Percentiles rank a stretch among this genome's conserved stretches.
Conservation (phyloP, 2,797 vertebrate genomes). For the Melanotaenia pygmaea region DNA sequence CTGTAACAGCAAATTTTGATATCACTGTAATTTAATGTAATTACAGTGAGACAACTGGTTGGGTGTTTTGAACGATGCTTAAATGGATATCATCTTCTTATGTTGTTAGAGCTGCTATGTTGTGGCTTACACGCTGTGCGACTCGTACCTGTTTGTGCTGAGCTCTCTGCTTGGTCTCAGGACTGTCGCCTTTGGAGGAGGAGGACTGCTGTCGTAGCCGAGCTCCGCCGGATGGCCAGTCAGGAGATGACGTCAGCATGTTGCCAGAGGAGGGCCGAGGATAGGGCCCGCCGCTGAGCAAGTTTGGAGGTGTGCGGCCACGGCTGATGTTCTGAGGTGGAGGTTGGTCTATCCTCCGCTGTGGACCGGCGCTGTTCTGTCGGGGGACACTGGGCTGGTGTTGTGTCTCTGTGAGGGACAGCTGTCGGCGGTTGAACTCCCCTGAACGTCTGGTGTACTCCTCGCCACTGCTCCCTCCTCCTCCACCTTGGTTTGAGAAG, state of each 20-base stretch:
- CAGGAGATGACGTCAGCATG: slow-evolving; percentile 90
- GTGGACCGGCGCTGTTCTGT: slow-evolving; percentile 95
- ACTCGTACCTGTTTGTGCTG: slow-evolving; percentile 94
- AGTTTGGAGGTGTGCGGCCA: slow-evolving; percentile 90
- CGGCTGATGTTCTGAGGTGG: slow-evolving; percentile 86
- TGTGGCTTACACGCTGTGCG: neutral
- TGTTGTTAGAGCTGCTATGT: neutral
- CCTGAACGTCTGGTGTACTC: slow-evolving; percentile 90
- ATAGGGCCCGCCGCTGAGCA: slow-evolving; percentile 90
- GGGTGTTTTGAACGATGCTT: neutral
- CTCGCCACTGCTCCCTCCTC: slow-evolving; percentile 84
- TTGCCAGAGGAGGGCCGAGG: slow-evolving; percentile 91
- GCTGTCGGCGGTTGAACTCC: slow-evolving; percentile 91
- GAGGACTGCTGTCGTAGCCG: slow-evolving; percentile 94
- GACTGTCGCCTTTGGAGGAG: slow-evolving; percentile 96
- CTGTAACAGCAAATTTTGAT: slow-evolving; percentile 20
- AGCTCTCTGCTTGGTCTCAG: slow-evolving; percentile 92
- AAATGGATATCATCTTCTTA: neutral
- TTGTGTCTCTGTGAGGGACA: slow-evolving; percentile 90
- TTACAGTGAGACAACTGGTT: slow-evolving; percentile 4
- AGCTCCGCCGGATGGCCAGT: slow-evolving; percentile 91
- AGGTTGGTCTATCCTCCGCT: slow-evolving; percentile 94
- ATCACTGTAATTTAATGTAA: slow-evolving; percentile 33
- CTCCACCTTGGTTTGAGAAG: slow-evolving; percentile 83
- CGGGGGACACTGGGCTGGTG: slow-evolving; percentile 89